Evolutionary conservation across 2,888 invertebrate species (phyloP).

Genomic region (Ennomos fuscantarius): DNA sequence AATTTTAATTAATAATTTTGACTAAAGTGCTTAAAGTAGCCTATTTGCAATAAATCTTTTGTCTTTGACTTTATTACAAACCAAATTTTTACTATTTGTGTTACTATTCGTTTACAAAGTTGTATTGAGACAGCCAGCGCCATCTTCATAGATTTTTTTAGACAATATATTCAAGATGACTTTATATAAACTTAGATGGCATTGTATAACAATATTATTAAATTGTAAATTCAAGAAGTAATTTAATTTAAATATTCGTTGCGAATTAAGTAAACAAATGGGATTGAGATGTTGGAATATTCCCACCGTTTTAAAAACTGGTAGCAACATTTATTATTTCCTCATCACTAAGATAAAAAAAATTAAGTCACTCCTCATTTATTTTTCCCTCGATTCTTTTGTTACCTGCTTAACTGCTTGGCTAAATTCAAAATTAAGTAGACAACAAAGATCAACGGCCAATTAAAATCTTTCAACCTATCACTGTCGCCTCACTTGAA

Average conservation of each 20-base stretch:
- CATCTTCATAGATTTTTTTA: slow-evolving; percentile 6
- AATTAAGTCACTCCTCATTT: slow-evolving; percentile 14
- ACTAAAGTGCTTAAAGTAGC: no score
- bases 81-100: no score
- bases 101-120: no score
- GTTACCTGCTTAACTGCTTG: slow-evolving; percentile 23
- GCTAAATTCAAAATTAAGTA: slow-evolving; percentile 37
- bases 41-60: no score
- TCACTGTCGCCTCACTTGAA: slow-evolving; percentile 71
- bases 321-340: slow-evolving; percentile 4
- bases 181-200: no score
- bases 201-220: no score
- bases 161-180: background rate
- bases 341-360: slow-evolving; percentile 29
- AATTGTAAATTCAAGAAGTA: no score
- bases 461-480: slow-evolving; percentile 76
- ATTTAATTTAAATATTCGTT: no score
- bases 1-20: no score
- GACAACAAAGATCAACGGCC: slow-evolving; percentile 70
- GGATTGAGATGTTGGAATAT: background rate
- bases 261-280: no score
- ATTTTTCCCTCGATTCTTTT: slow-evolving; percentile 31
- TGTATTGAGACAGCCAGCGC: slow-evolving; percentile 4
- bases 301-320: background rate
- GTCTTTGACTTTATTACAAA: no score